Percentiles rank a stretch among this genome's conserved stretches.
These are phyloP conservation scores for Cygnus atratus DNA, from an alignment of 2,113 vertebrate species.

Conservation along the genomic window DNA sequence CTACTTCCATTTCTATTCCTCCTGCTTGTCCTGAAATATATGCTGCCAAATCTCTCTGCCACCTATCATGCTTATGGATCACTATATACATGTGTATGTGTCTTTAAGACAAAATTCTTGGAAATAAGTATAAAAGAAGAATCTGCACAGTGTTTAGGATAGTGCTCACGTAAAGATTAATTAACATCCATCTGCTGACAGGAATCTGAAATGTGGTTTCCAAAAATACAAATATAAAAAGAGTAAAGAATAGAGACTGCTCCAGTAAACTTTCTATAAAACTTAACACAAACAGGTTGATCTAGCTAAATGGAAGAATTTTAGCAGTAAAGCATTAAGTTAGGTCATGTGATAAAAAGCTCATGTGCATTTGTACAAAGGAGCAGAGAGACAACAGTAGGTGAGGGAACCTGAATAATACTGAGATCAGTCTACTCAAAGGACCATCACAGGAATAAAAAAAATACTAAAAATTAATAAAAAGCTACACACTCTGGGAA, in stretches of 20 bases:
- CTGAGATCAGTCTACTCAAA: background rate
- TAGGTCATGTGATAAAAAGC: background rate
- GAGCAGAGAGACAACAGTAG: background rate
- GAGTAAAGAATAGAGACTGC: background rate
- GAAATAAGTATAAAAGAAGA: background rate
- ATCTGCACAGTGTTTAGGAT: background rate
- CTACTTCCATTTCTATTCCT: background rate
- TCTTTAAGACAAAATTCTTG: background rate
- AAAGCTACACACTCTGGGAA: background rate
- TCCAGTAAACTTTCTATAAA: background rate
- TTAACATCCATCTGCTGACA: background rate
- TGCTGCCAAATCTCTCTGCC: background rate
- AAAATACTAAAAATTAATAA: background rate
- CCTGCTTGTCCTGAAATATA: background rate
- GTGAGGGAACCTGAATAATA: background rate
- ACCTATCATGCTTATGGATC: background rate
- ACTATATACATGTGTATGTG: accelerated
- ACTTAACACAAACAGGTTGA: background rate
- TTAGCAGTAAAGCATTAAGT: background rate
- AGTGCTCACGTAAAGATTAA: background rate
- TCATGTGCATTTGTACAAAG: background rate
- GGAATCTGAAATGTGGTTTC: background rate
- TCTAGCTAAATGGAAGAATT: background rate
- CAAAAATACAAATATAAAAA: background rate
- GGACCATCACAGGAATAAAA: background rate